Base-by-base conservation (phyloP, 2,797 vertebrate species). In the Corythornis leucogaster region DNA sequence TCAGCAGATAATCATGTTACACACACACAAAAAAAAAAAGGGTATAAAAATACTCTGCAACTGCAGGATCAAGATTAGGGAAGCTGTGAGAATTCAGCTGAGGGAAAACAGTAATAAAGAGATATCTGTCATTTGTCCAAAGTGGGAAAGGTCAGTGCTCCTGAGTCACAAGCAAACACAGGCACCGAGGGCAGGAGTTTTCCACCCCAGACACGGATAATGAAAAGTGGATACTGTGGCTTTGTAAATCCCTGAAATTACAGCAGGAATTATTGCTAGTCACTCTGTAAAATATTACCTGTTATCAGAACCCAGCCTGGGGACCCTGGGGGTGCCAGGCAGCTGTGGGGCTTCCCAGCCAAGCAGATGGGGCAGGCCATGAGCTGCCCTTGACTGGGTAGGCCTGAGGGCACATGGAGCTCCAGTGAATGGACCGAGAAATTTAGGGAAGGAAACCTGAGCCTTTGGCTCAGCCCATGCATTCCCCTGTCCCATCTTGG, bases 81-180 rank as follows among this genome's bases (percentile, higher is more conserved):
- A 82, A 96, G 81, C 81, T 85, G 67, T 8, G 6, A 40, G 85
- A 92, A 95, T 94, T 93, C 43, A 83, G 75, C 62, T n/a, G 68
- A 92, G 88, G 46, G 76, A 91, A 96, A 97, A 80, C 94, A 96
- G 88, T 80, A 92, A 95, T 93, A 80, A 95, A 94, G 92, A 4
- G 2, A 38, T 88, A 69, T 63, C 67, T 57, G 66, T 30, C 17
- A 0, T 58, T 57, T 73, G 43, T 28, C 59, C 54, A 18, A 16
- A 54, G n/a, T 4, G 13, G 69, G 35, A 38, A 75, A 31, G 89
- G 33, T 73, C 63, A 62, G 30, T 1, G 5, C n/a, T 64, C n/a
- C 68, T 31, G 53, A 28, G 46, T 54, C 80, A 48, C 2, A 4
- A 28, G 38, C 51, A 64, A 73, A 30, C 9, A 3, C 46, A 43